Evolutionary conservation across 2,113 vertebrate genomes (phyloP), one percentile per base, ranked within the genome.

Genomic region (Odocoileus virginianus): DNA sequence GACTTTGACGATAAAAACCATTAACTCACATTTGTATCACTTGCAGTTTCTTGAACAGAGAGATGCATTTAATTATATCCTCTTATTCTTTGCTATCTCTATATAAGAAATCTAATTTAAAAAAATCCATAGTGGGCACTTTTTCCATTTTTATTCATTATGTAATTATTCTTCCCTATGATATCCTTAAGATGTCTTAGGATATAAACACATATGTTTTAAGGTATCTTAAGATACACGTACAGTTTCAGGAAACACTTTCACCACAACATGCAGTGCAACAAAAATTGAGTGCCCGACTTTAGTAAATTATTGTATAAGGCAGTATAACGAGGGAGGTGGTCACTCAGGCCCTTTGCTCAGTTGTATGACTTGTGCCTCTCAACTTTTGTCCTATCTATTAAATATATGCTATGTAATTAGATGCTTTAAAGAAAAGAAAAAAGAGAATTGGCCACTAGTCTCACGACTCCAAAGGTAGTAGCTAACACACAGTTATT

Each of bases 331-430:
- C 27, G 25, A 47, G 76, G 76, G 95, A 88, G 82, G 98, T 98
- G 99, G 99, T 91, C 98, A 98, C 98, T 99, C 97, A 78, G 76
- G 43, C 43, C 43, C 43, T 25, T 98, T 99, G 99, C 99, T 99
- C 99, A 98, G 98, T 99, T 98, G 98, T 99, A 99, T 99, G 98
- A 99, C 98, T 99, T 99, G 99, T 99, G 99, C 99, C 99, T 99
- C 99, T 99, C 99, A 99, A 99, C 99, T 99, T 99, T 98, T 99
- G 99, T 99, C 99, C 98, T 99, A 98, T 99, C 99, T 99, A 99
- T 99, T 99, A 99, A 99, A 99, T 99, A 99, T 99, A 99, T 99
- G 99, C 99, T 98, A 99, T 99, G 99, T 99, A 99, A 99, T 99
- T 99, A 99, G 99, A 99, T 99, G 99, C 99, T 99, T 99, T 99